Evolutionary conservation across 2,113 vertebrate species (phyloP), one percentile per base, ranked within the genome.

Genomic region (Cebidichthys violaceus): DNA sequence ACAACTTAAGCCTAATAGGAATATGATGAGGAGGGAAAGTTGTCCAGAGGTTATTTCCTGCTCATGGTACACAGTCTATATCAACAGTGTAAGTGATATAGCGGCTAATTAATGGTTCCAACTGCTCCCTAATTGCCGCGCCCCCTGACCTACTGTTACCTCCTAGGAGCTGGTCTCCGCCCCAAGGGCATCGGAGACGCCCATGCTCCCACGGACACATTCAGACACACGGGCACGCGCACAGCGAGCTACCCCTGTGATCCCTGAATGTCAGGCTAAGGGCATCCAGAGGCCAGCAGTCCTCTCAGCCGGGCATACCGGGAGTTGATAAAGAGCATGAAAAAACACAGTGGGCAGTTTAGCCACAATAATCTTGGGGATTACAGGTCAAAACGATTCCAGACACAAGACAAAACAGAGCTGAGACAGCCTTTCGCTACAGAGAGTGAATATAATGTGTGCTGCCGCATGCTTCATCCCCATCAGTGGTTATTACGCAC

Each of bases 221-320:
- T 17, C 52, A 43, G 43, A 52, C 79, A 17, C 24, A 57, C 72
- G 55, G 47, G 37, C 69, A 18, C 39, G 54, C 37, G n/a, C 88
- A 82, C 87, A 87, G 85, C 77, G 13, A 86, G 86, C 77, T 78
- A 71, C 85, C 89, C 75, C 84, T 86, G 88, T 92, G 93, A 92
- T 92, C 89, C 86, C 85, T 92, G 92, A 94, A 92, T 90, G 92
- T 93, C 92, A 91, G 88, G 71, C 76, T 88, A 89, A 93, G 92
- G 92, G 87, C 90, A 88, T 85, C 86, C 81, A 83, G 90, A 88
- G 90, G 88, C 90, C 90, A 82, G 81, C 85, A 62, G 84, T 90
- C 88, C 81, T 92, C 88, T 86, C 83, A 77, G 88, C 79, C 87
- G 37, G 54, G 79, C 88, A 71, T 89, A 87, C 86, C 86, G 67